Evolutionary conservation across 2,797 vertebrate species (phyloP).

Genomic region (Pyrocephalus nanus): DNA sequence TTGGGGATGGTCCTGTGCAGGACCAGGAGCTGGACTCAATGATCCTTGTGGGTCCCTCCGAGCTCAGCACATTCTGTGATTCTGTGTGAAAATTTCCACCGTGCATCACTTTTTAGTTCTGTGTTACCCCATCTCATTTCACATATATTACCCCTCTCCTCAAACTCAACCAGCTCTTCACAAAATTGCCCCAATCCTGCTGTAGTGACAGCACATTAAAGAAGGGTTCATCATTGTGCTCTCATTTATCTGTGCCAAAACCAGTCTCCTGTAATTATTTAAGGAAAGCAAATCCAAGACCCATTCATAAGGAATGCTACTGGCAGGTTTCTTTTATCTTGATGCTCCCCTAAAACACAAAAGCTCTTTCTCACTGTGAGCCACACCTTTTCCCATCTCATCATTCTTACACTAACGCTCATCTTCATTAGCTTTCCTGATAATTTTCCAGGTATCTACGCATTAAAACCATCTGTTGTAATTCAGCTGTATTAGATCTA

Average conservation of each 20-base stretch:
- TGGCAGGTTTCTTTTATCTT: neutral
- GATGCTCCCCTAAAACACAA: neutral
- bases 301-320: neutral
- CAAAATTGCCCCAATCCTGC: neutral
- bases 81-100: neutral
- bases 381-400: neutral
- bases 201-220: neutral
- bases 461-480: neutral
- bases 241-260: neutral
- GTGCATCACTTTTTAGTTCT: neutral
- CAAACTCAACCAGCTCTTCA: neutral
- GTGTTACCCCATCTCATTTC: neutral
- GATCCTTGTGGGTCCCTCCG: neutral
- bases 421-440: neutral
- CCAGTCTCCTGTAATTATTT: neutral
- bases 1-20: neutral
- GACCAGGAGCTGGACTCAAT: neutral
- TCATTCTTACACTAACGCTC: neutral
- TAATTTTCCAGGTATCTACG: neutral
- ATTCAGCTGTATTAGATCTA: neutral
- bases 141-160: accelerated
- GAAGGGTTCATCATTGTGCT: neutral
- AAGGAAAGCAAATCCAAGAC: neutral
- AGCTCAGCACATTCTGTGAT: neutral
- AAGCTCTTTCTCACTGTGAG: neutral